Conservation (phyloP, 2,113 vertebrate genomes). For the Orientallactaga bullata region DNA sequence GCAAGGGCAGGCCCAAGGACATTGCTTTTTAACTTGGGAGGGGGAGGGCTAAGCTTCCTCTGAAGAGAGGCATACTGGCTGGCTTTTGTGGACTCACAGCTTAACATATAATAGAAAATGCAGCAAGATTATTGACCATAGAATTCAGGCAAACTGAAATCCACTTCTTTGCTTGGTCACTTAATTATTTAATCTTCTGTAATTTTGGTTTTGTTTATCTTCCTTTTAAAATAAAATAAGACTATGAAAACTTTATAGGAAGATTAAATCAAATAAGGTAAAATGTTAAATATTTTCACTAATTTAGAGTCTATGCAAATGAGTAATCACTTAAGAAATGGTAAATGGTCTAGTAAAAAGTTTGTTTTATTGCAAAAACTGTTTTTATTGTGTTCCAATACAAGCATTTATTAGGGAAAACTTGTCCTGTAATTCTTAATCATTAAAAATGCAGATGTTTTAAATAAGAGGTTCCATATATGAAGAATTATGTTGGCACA, state of each 20-base stretch:
- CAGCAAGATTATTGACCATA: background rate
- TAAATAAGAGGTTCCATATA: background rate
- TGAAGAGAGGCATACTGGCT: too few relatives aligned
- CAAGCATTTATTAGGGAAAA: background rate
- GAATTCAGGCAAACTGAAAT: background rate
- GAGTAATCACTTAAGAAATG: background rate
- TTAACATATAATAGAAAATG: background rate
- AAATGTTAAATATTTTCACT: background rate
- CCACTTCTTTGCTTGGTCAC: background rate
- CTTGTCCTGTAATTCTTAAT: background rate
- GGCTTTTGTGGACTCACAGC: background rate
- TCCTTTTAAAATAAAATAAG: background rate
- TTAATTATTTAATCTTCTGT: background rate
- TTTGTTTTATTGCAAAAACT: background rate
- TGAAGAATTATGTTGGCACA: slow-evolving; percentile 22
- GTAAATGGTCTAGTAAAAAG: background rate
- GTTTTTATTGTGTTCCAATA: background rate
- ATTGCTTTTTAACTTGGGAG: too few relatives aligned
- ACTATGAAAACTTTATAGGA: background rate
- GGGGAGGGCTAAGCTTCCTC: too few relatives aligned
- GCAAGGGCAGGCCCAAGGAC: too few relatives aligned
- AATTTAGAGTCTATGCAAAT: background rate
- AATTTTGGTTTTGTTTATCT: background rate
- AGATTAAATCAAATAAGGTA: slow-evolving; percentile 23
- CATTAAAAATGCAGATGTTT: background rate